These are phyloP conservation scores for Pissodes strobi DNA, from an alignment of 1,140 invertebrate genomes.

Conservation along the genomic window DNA sequence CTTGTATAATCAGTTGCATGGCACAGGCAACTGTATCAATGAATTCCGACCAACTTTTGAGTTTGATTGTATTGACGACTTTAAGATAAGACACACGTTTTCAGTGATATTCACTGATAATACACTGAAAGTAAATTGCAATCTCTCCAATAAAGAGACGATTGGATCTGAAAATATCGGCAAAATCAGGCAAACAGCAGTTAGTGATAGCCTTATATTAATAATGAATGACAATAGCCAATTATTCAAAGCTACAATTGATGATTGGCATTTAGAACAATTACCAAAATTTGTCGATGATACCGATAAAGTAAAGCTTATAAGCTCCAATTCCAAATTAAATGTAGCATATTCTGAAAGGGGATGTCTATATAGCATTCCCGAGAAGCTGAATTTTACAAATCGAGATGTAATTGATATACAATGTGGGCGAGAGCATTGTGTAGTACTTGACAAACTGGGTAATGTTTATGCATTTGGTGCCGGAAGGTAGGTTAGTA, in stretches of 20 bases:
- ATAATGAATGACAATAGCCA: constrained; percentile 24
- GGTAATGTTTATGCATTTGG: constrained; percentile 82
- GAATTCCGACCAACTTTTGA: constrained; percentile 25
- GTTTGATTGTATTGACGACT: constrained; percentile 12
- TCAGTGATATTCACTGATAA: constrained; percentile 10
- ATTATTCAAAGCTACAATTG: constrained; percentile 30
- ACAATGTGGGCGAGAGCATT: constrained; percentile 79
- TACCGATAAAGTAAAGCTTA: constrained; percentile 50
- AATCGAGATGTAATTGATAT: constrained; percentile 65
- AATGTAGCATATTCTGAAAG: constrained; percentile 57
- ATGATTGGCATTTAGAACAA: constrained; percentile 12
- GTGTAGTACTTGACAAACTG: constrained; percentile 69
- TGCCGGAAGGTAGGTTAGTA: constrained; percentile 68
- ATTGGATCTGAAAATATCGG: background rate
- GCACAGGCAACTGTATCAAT: constrained; percentile 27
- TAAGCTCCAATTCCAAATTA: constrained; percentile 56
- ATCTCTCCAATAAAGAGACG: background rate
- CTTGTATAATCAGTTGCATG: constrained; percentile 43
- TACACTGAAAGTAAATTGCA: constrained; percentile 12
- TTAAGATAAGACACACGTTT: constrained; percentile 26
- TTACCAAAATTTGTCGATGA: constrained; percentile 30
- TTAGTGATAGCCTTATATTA: constrained; percentile 36
- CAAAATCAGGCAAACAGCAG: constrained; percentile 31
- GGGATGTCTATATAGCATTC: constrained; percentile 65
- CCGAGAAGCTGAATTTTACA: constrained; percentile 62